Base-by-base conservation (phyloP, 2,113 vertebrate species). In the Channa argus region DNA sequence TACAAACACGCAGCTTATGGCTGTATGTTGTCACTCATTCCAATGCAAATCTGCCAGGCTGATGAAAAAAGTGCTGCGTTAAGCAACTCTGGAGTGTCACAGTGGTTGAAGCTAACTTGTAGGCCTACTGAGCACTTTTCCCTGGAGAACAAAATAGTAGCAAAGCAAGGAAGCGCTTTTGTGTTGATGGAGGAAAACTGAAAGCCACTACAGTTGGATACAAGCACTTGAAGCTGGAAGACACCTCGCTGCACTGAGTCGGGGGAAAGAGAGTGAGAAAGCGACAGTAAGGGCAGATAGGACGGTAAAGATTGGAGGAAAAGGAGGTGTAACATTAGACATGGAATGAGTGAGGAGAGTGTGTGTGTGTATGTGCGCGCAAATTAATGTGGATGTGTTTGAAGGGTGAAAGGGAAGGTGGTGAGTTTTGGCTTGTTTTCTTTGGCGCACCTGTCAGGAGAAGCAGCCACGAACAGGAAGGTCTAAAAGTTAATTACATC, bases 401-500 rank as follows among this genome's bases (percentile, higher is more conserved):
- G 63, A 78, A 63, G 65, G 82, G 70, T 71, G 73, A 77, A 74
- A 55, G 58, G 46, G 68, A 80, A 68, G 72, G 33, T 60, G 69
- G 81, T 53, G 74, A 76, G 77, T 77, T 82, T 46, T 60, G 74
- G 71, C 79, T 83, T 90, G 81, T 91, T 93, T 92, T 86, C 44
- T 70, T 89, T 93, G 91, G 88, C 87, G 66, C 79, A 84, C 76
- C 86, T 89, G 86, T 74, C 75, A 43, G 66, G 83, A 84, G 83
- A 90, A 89, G 87, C 84, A 75, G 83, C 87, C 72, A 80, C 24
- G 91, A 86, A 84, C 88, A 81, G 82, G 85, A 89, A 91, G 85
- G 88, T 87, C 88, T 88, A 77, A 85, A 91, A 92, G 88, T 92
- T 92, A 93, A 94, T 94, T 87, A 88, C 89, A 90, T 89, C 86